Evolutionary conservation across 1,140 invertebrate genomes (phyloP).

Genomic region (Drosophila azteca): DNA sequence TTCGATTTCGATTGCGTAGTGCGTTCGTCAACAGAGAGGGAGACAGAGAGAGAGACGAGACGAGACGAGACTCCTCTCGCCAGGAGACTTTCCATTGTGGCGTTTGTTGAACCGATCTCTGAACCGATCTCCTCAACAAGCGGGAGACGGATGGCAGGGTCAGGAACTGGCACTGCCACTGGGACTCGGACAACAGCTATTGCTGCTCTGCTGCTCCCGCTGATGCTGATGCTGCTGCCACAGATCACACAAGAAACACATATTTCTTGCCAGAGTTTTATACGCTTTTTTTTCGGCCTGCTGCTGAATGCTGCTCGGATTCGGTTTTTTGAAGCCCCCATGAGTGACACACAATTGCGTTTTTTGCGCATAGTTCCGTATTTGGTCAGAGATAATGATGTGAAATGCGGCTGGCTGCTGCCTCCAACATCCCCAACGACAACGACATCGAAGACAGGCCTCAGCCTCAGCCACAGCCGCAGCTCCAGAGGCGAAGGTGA

Average conservation of each 20-base stretch:
- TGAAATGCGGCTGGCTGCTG: constrained; percentile 56
- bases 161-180: constrained; percentile 31
- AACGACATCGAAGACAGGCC: constrained; percentile 26
- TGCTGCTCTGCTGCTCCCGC: too few species aligned
- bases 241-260: constrained; percentile 70
- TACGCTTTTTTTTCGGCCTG: constrained; percentile 18
- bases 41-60: too few species aligned
- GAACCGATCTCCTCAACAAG: not conserved
- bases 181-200: constrained; percentile 45
- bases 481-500: constrained; percentile 15
- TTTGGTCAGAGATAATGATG: constrained; percentile 82
- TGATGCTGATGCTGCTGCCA: constrained; percentile 23
- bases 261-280: constrained; percentile 45
- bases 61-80: too few species aligned
- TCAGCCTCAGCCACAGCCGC: constrained; percentile 8
- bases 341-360: constrained; percentile 81
- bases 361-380: constrained; percentile 77
- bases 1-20: constrained; percentile 80
- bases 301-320: constrained; percentile 23
- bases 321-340: constrained; percentile 59
- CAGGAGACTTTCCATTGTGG: constrained; percentile 59
- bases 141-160: constrained; percentile 6
- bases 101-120: constrained; percentile 60
- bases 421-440: constrained; percentile 24
- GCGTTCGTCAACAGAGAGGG: constrained; percentile 38